Percentiles rank a stretch among this genome's conserved stretches.
Conservation (phyloP, 2,888 invertebrate genomes). For the Hemicrepidius hirtus region DNA sequence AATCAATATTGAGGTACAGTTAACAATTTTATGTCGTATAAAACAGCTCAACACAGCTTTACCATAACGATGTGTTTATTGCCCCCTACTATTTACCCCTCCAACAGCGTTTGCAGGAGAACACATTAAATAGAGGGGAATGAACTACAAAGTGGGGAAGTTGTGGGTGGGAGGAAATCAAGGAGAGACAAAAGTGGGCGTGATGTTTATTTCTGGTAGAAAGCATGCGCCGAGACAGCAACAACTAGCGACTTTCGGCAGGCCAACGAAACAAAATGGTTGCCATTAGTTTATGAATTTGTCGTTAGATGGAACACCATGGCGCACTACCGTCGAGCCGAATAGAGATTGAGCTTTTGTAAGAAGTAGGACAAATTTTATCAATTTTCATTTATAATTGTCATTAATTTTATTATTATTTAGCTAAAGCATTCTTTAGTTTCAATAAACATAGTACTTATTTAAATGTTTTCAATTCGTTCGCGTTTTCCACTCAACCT, state of each 20-base stretch:
- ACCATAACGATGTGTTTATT: slow-evolving; percentile 73
- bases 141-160: slow-evolving; percentile 56
- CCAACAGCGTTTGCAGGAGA: slow-evolving; percentile 58
- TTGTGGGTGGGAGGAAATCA: slow-evolving; percentile 57
- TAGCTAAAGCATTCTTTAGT: too few species aligned
- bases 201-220: slow-evolving; percentile 71
- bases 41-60: slow-evolving; percentile 71
- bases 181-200: slow-evolving; percentile 65
- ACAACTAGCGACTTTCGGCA: slow-evolving; percentile 71
- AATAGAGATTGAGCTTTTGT: too few species aligned
- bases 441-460: too few species aligned
- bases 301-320: slow-evolving; percentile 71
- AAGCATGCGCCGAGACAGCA: slow-evolving; percentile 72
- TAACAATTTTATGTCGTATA: slow-evolving; percentile 71
- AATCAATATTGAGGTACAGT: slow-evolving; percentile 71
- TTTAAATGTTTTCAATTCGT: too few species aligned
- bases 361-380: neutral
- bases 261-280: slow-evolving; percentile 78
- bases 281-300: slow-evolving; percentile 67
- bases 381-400: too few species aligned
- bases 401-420: too few species aligned
- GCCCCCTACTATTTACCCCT: slow-evolving; percentile 65
- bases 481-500: too few species aligned
- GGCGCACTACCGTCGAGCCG: too few species aligned
- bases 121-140: slow-evolving; percentile 49